A percentile compares a stretch with the other conserved stretches of the same genome.
These are phyloP conservation scores for Netta rufina DNA, from an alignment of 2,797 vertebrate species.

Conservation along the genomic window DNA sequence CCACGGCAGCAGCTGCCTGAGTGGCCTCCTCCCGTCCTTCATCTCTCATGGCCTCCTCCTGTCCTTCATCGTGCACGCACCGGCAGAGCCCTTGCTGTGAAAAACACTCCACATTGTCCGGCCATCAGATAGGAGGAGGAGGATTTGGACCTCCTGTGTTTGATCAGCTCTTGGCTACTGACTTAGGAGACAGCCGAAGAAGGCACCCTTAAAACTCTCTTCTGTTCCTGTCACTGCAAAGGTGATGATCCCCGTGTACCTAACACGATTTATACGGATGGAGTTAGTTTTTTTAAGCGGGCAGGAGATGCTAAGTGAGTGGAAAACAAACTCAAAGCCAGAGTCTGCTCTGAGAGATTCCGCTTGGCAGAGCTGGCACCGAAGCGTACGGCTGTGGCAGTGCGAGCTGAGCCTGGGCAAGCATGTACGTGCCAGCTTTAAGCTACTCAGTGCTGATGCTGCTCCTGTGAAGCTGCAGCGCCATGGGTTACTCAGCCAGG, in stretches of 20 bases:
- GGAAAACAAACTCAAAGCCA: neutral
- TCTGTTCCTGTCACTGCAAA: rapidly evolving
- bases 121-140: rapidly evolving
- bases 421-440: neutral
- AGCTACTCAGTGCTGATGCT: neutral
- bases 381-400: rapidly evolving
- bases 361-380: neutral
- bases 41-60: rapidly evolving
- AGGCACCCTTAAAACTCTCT: rapidly evolving
- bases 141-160: neutral
- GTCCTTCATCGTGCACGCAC: rapidly evolving
- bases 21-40: rapidly evolving
- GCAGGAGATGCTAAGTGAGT: neutral
- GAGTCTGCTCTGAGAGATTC: neutral
- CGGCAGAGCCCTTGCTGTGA: rapidly evolving
- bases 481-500: rapidly evolving
- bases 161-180: neutral
- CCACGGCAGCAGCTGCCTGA: neutral
- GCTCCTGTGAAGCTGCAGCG: neutral
- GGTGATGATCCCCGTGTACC: neutral
- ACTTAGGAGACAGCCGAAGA: neutral
- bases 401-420: neutral
- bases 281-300: neutral
- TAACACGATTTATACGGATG: rapidly evolving
- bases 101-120: neutral